Evolutionary conservation across 2,888 invertebrate genomes (phyloP), one percentile per base, ranked within the genome.

Genomic region (Heliconius sara): DNA sequence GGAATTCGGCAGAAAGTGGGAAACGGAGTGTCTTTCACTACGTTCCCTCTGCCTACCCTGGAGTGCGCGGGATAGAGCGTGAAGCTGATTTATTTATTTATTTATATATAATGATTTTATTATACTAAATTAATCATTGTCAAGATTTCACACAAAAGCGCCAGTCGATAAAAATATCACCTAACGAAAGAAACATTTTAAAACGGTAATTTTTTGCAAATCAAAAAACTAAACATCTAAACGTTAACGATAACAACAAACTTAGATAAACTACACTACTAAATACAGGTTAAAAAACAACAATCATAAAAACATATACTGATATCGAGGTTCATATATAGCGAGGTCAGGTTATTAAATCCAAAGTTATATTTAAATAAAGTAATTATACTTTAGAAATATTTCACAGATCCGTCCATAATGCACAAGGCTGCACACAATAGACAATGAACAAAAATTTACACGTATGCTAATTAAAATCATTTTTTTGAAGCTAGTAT

Each of bases 401-500:
- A 73, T 72, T 72, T 57, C n/a, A 34, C 39, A 74, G 70, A 19
- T 39, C 4, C 19, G 27, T 70, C 25, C 34, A 67, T 6, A 57
- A 77, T 25, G 27, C 57, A 77, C 66, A 77, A 74, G 76, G 70
- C 79, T 73, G 66, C 77, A 77, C 52, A 52, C 22, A 0, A 81
- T 78, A 78, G 27, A 27, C 22, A 70, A 78, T 39, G 67, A 74
- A 30, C 60, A 80, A 74, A 71, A 78, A 75, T 43, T 67, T 74
- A 77, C 68, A 81, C 73, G 78, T 71, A 78, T 79, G 78, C 79
- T 80, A 82, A 83, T 82, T 82, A 82, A 83, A 82, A 82, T 83
- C 82, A 79, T 81, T 83, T 82, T 83, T 80, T 79, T 80, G 77
- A 71, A 83, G 83, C 79, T 77, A 75, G 68, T 77, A 76, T 47